A percentile compares a stretch with the other conserved stretches of the same genome.
Conservation (phyloP, 2,888 invertebrate genomes). For the Trilocha varians region DNA sequence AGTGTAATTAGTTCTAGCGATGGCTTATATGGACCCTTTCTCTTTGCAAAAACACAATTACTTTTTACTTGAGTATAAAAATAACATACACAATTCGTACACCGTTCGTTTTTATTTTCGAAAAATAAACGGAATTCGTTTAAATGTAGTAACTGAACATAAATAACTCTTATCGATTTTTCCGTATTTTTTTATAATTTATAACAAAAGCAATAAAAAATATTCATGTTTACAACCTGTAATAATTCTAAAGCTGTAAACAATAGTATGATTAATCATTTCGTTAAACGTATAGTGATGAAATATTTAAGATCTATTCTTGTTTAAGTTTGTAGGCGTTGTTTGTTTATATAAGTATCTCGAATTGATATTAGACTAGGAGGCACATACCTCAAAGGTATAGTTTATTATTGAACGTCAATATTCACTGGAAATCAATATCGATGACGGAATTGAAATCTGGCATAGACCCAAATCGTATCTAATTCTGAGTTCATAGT, state of each 20-base stretch:
- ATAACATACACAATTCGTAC: no score
- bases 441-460: conserved; percentile 22
- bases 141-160: no score
- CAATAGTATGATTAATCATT: background rate
- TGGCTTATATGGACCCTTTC: no score
- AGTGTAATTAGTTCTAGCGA: no score
- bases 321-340: background rate
- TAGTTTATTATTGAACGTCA: conserved; percentile 13
- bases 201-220: no score
- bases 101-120: no score
- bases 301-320: background rate
- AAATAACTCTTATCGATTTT: no score
- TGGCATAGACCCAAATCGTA: conserved; percentile 26
- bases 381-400: conserved; percentile 5
- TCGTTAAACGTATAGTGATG: background rate
- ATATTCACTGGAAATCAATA: conserved; percentile 23
- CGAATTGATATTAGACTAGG: conserved; percentile 2
- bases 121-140: no score
- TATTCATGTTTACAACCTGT: no score
- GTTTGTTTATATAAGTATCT: conserved; percentile 5
- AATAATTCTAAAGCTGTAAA: background rate
- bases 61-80: no score
- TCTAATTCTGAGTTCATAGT: conserved; percentile 21
- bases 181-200: no score
- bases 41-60: no score